These are phyloP conservation scores for Oscheius sp. DNA, from an alignment of 1,140 invertebrate species.

Conservation along the genomic window DNA sequence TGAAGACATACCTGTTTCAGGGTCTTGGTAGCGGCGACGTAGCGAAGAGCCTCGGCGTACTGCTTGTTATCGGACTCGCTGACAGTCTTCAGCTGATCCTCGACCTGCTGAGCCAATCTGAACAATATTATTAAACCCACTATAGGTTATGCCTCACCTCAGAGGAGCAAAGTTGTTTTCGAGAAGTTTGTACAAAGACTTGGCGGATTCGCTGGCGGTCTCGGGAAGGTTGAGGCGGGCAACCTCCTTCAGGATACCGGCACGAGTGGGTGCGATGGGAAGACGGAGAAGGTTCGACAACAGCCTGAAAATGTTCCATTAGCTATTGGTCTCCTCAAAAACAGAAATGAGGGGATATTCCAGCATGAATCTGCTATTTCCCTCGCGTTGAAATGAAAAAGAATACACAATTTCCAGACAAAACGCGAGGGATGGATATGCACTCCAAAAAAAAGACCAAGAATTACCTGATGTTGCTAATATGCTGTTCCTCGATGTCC, in stretches of 20 bases:
- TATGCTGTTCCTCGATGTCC: constrained; percentile 59
- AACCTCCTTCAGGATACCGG: constrained; percentile 55
- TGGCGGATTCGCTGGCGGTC: constrained; percentile 41
- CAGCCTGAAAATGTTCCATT: constrained; percentile 43
- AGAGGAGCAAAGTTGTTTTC: constrained; percentile 58
- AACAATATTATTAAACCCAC: not conserved
- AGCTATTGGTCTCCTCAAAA: not conserved
- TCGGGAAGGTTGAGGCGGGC: constrained; percentile 54
- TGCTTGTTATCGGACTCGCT: constrained; percentile 19
- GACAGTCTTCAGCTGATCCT: constrained; percentile 18
- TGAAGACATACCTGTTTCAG: constrained; percentile 53
- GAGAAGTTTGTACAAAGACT: constrained; percentile 48
- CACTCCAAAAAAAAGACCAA: not conserved
- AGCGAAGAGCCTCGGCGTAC: constrained; percentile 37
- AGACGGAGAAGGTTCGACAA: constrained; percentile 56
- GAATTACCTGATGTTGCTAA: constrained; percentile 49
- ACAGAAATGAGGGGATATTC: constrained; percentile 17
- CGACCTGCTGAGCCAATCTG: constrained; percentile 23
- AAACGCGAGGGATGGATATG: too few species aligned
- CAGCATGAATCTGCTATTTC: not conserved
- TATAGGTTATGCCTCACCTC: not conserved
- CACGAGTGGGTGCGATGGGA: constrained; percentile 56
- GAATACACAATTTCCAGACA: too few species aligned
- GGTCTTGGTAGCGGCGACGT: constrained; percentile 53
- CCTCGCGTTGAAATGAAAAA: not conserved